These are phyloP conservation scores for Melanostoma scalare DNA, from an alignment of 2,888 invertebrate genomes.

Conservation along the genomic window DNA sequence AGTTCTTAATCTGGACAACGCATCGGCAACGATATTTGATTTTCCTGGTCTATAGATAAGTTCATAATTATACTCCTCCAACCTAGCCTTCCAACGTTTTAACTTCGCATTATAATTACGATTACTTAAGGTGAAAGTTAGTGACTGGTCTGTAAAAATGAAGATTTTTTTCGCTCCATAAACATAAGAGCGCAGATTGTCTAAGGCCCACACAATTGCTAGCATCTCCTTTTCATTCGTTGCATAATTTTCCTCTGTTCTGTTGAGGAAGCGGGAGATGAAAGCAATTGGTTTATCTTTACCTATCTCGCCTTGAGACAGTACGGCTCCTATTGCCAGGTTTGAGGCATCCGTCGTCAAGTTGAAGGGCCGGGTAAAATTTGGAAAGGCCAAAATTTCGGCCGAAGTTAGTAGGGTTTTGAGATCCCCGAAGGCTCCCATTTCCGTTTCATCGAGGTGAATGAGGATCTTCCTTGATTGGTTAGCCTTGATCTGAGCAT, in stretches of 20 bases:
- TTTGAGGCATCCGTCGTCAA: slow-evolving; percentile 25
- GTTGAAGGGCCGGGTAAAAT: slow-evolving; percentile 10
- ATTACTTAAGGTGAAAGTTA: slow-evolving; percentile 41
- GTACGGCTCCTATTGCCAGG: slow-evolving; percentile 8
- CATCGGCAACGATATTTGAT: too few species aligned
- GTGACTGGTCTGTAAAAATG: slow-evolving; percentile 41
- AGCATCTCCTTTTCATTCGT: slow-evolving; percentile 59
- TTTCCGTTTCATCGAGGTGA: background rate
- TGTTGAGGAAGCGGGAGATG: slow-evolving; percentile 15
- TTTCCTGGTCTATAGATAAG: too few species aligned
- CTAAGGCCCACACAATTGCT: slow-evolving; percentile 52
- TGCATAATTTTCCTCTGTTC: slow-evolving; percentile 61
- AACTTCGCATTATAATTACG: slow-evolving; percentile 46
- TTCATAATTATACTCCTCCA: too few species aligned
- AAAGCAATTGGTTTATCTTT: slow-evolving; percentile 14
- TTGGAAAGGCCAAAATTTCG: slow-evolving; percentile 61
- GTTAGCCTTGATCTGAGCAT: slow-evolving; percentile 57
- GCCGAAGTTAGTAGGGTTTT: slow-evolving; percentile 64
- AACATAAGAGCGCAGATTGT: slow-evolving; percentile 39
- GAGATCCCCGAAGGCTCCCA: slow-evolving; percentile 56
- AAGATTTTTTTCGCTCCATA: slow-evolving; percentile 45
- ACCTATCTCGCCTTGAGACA: slow-evolving; percentile 18
- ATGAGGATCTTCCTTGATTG: slow-evolving; percentile 58
- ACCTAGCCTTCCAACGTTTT: background rate
- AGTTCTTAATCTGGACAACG: too few species aligned